Evolutionary conservation across 2,113 vertebrate genomes (phyloP), one percentile per base, ranked within the genome.

Genomic region (Varanus salvator): DNA sequence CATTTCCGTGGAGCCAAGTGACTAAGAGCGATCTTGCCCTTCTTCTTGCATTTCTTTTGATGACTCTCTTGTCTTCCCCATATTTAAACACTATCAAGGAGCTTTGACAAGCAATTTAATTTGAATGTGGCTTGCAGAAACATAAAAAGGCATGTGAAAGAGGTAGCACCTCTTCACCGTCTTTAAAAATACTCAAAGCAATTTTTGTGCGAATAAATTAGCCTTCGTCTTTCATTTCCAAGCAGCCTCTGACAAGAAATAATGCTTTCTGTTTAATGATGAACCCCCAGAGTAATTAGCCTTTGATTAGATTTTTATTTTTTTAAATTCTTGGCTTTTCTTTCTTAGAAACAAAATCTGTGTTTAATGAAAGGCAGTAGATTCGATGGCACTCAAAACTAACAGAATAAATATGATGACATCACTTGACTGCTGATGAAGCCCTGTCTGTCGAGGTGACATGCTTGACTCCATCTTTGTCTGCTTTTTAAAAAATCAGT

Each of bases 41-140:
- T 86, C 89, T 44, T 84, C 93, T 34, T 69, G 54, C 4, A 0
- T 89, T 89, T 90, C 91, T 93, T 94, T 90, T 93, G 82, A 90
- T 86, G 52, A 87, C 88, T 92, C 90, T 15, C 3, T 17, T 14
- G 1, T 48, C 54, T 6, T n/a, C 71, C 88, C 71, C 6, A 0
- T 93, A 76, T 90, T 95, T 93, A 92, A 87, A 84, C 92, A 69
- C 82, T 88, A 94, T 95, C 93, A 95, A 93, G 94, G 89, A 86
- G 38, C 82, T 95, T 94, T 96, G 95, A 95, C 95, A 95, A 95
- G 89, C 91, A 94, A 94, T 95, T 89, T 94, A 95, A 90, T 88
- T 87, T 91, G 92, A 91, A 84, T 87, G 29, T 87, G 74, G 88
- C 84, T 95, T 48, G 72, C 91, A 90, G 85, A 89, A 94, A 93